Base-by-base conservation (phyloP, 64 coral and sea anemone species). In the Anthopleura sola region DNA sequence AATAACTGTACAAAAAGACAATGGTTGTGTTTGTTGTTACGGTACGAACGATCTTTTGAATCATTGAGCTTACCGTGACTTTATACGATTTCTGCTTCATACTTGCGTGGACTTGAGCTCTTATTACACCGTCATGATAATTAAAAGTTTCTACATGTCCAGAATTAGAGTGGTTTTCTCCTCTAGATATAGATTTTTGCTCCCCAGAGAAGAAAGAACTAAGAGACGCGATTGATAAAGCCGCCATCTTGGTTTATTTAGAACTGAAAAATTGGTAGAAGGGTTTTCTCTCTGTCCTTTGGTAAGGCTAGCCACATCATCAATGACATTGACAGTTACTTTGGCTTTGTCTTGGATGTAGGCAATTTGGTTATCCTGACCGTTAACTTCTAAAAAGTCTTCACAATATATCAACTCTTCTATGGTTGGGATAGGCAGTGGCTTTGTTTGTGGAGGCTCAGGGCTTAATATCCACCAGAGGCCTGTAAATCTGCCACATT, bases 181-280 rank as follows among this genome's bases (percentile, higher is more conserved):
- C 68, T 46, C 85, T 44, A 5, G 66, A 16, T 18, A 86, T 75
- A 17, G 66, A 75, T 75, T 75, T 75, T 47, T 64, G 68, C 68
- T 86, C 85, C n/a, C 68, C 85, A 86, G 85, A 48, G 36, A 86
- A 86, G 85, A 86, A 75, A 49, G 68, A 86, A 50, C 60, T 53
- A 23, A 86, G 44, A 17, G 85, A 33, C 40, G 33, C 74, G 68
- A 86, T 86, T 46, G 85, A 29, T 33, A 86, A 49, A 29, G 66
- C 66, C 85, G 68, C 85, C 85, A 86, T 86, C 37, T 86, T 86
- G 85, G 68, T 51, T 86, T 86, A 38, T 86, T 86, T 86, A 86
- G 85, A 86, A 86, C 85, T 38, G 74, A 29, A 26, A 37, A 86
- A 86, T 49, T 16, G n/a, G 44, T 47, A 15, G 62, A 19, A 18